Conservation (phyloP, 1,140 invertebrate genomes). For the Drosophila malerkotliana region DNA sequence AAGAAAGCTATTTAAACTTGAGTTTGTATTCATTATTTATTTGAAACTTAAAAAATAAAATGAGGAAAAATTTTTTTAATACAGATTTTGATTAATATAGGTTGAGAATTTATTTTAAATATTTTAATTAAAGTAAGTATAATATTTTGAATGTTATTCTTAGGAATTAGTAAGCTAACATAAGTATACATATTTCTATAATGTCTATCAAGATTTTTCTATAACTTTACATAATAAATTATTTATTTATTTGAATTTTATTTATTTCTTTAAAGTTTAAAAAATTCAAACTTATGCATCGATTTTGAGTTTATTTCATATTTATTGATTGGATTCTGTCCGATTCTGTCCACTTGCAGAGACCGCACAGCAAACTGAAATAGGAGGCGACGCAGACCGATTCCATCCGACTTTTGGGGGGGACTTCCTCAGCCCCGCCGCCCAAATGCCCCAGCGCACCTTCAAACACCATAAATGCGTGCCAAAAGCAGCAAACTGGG, state of each 20-base stretch:
- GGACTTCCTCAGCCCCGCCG: constrained; percentile 14
- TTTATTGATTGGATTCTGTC: constrained; percentile 35
- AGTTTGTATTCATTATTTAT: too few species aligned
- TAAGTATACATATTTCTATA: too few species aligned
- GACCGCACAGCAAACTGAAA: constrained; percentile 45
- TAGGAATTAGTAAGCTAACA: too few species aligned
- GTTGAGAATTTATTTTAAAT: too few species aligned
- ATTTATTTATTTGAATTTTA: too few species aligned
- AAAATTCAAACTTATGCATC: constrained; percentile 47
- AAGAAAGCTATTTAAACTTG: neutral
- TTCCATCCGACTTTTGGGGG: constrained; percentile 4
- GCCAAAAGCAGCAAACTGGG: constrained; percentile 79
- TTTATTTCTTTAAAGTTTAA: constrained; percentile 31
- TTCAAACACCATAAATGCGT: constrained; percentile 82
- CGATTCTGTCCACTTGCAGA: constrained; percentile 56
- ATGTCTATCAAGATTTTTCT: too few species aligned
- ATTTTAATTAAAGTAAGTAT: too few species aligned
- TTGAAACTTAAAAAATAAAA: too few species aligned
- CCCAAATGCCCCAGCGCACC: constrained; percentile 69
- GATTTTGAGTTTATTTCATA: constrained; percentile 34
- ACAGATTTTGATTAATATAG: too few species aligned
- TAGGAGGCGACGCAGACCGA: constrained; percentile 12
- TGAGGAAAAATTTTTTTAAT: too few species aligned
- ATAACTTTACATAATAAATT: too few species aligned
- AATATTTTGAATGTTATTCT: too few species aligned